Percentiles rank a stretch among this genome's conserved stretches.
These are phyloP conservation scores for Pseudomyrmex gracilis DNA, from an alignment of 1,140 invertebrate species.

Conservation along the genomic window DNA sequence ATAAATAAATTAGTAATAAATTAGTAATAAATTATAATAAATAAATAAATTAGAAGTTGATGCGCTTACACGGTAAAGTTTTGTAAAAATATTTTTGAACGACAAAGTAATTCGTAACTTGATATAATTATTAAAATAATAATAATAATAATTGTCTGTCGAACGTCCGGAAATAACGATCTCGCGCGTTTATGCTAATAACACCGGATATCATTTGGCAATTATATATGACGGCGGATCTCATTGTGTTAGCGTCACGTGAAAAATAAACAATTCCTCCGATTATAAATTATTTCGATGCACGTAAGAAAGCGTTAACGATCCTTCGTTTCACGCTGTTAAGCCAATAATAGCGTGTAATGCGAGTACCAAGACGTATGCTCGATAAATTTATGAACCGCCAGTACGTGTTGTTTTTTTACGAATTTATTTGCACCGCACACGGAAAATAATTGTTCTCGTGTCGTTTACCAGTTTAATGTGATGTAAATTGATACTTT, in stretches of 20 bases:
- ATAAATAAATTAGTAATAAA: too few relatives aligned
- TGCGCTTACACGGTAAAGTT: neutral
- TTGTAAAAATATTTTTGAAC: neutral
- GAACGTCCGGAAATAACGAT: neutral
- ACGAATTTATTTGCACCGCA: neutral
- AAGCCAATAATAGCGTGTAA: neutral
- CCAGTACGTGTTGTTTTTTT: neutral
- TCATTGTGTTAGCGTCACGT: conserved; percentile 1
- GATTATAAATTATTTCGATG: conserved; percentile 29
- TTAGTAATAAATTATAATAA: neutral
- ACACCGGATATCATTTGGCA: conserved; percentile 33
- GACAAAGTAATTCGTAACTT: neutral
- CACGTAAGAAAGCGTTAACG: conserved; percentile 23
- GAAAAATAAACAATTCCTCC: conserved; percentile 27
- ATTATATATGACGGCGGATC: conserved; percentile 1
- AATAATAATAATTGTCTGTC: neutral
- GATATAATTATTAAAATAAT: neutral
- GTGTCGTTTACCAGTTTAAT: neutral
- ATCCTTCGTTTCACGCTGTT: neutral
- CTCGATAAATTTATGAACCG: neutral
- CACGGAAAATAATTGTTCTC: neutral
- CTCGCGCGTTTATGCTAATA: conserved; percentile 7
- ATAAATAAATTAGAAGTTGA: neutral
- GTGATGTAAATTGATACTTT: too few relatives aligned
- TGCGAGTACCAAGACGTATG: neutral